phyloP scores from a whole-genome alignment of 2,888 invertebrate genomes.

The Cryptosula pallasiana region DNA sequence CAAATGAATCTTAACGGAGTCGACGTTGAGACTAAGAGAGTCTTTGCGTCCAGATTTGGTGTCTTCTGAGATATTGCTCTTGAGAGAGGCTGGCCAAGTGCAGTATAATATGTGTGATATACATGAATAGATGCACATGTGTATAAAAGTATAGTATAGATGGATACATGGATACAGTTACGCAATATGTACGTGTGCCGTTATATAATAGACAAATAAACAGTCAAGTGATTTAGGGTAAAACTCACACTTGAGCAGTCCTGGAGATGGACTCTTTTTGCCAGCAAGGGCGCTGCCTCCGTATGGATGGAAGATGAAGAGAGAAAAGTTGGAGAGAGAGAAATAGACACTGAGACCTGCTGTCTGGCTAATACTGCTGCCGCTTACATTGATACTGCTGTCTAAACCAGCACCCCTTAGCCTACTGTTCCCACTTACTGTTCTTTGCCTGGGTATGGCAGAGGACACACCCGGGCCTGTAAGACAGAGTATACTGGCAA shows the following conservation, averaged over 20 bases:
- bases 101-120: too few species aligned
- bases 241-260: constrained; percentile 29
- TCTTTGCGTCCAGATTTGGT: constrained; percentile 71
- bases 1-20: constrained; percentile 92
- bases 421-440: constrained; percentile 33
- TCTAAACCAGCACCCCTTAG: background rate
- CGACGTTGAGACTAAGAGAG: constrained; percentile 90
- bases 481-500: too few species aligned
- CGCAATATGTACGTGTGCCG: too few species aligned
- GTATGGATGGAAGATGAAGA: constrained; percentile 97
- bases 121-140: too few species aligned
- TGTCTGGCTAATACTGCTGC: background rate
- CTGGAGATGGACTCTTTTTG: background rate
- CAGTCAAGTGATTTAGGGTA: too few species aligned
- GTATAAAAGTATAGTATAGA: too few species aligned
- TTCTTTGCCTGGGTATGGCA: constrained; percentile 30
- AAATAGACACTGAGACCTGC: constrained; percentile 81
- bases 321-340: constrained; percentile 91
- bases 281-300: constrained; percentile 62
- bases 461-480: background rate
- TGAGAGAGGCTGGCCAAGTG: background rate
- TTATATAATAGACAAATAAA: too few species aligned
- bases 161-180: too few species aligned
- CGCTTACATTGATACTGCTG: too few species aligned
- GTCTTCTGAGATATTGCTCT: background rate